These are phyloP conservation scores for Oikopleura vanhoeffeni DNA, from an alignment of 23 tunicate genomes.

Conservation along the genomic window DNA sequence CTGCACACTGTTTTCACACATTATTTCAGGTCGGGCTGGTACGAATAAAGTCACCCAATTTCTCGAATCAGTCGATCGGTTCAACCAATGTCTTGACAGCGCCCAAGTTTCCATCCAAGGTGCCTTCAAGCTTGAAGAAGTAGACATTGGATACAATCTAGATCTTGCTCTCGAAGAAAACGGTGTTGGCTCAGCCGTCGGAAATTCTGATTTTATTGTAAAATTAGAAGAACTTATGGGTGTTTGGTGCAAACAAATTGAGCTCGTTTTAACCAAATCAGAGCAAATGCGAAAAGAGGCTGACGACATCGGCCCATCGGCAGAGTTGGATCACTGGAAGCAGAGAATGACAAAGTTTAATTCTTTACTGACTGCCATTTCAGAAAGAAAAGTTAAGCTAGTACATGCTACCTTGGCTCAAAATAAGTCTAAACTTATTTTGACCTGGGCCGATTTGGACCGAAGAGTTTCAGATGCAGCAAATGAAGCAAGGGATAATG, in stretches of 20 bases:
- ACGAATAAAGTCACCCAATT: not conserved
- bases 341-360: conserved; percentile 89
- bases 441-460: conserved; percentile 90
- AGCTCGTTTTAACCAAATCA: conserved; percentile 85
- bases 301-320: conserved; percentile 96
- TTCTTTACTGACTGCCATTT: conserved; percentile 72
- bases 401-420: conserved; percentile 36
- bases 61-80: conserved; percentile 4
- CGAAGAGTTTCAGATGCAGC: conserved; percentile 78
- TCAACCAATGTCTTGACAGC: not conserved
- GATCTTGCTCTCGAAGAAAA: conserved; percentile 23
- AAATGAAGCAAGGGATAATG: conserved; percentile 95
- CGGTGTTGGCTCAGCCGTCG: conserved; percentile 25
- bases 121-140: conserved; percentile 24
- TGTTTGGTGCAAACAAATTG: conserved; percentile 95
- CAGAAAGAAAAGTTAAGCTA: conserved; percentile 35
- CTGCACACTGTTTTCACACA: too few relatives aligned
- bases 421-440: conserved; percentile 35
- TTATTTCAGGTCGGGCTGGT: conserved; percentile 9
- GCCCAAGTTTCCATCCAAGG: not conserved
- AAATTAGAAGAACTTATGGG: conserved; percentile 71
- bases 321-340: conserved; percentile 98
- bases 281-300: conserved; percentile 98
- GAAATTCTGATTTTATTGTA: conserved; percentile 45
- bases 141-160: conserved; percentile 84